Evolutionary conservation across 2,113 vertebrate genomes (phyloP).

Genomic region (Oreocharis arfaki): DNA sequence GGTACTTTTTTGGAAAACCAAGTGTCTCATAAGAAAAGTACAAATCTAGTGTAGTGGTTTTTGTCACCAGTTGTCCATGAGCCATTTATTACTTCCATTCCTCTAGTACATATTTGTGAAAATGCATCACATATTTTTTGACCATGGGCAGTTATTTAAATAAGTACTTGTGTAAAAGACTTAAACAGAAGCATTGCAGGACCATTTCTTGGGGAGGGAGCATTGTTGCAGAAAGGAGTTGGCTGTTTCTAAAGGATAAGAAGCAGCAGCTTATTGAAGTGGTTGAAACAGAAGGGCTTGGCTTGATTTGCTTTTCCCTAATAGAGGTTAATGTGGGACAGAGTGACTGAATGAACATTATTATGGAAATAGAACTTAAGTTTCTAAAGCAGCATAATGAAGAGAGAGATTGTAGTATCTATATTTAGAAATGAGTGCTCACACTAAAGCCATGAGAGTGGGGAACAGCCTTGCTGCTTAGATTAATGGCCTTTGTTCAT

Average conservation of each 20-base stretch:
- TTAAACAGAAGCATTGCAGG: background rate
- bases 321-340: background rate
- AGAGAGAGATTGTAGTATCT: background rate
- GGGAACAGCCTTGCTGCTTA: background rate
- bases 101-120: background rate
- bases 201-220: background rate
- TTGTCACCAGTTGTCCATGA: background rate
- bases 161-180: background rate
- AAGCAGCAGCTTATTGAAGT: background rate
- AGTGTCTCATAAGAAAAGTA: background rate
- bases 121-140: background rate
- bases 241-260: background rate
- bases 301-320: background rate
- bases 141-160: background rate
- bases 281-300: background rate
- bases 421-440: background rate
- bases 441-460: background rate
- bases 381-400: background rate
- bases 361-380: background rate
- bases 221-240: background rate
- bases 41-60: background rate
- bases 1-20: background rate
- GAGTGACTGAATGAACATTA: background rate
- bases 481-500: constrained; percentile 3
- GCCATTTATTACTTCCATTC: background rate